phyloP scores from a whole-genome alignment of 2,888 invertebrate species.

The Dusona sp. region DNA sequence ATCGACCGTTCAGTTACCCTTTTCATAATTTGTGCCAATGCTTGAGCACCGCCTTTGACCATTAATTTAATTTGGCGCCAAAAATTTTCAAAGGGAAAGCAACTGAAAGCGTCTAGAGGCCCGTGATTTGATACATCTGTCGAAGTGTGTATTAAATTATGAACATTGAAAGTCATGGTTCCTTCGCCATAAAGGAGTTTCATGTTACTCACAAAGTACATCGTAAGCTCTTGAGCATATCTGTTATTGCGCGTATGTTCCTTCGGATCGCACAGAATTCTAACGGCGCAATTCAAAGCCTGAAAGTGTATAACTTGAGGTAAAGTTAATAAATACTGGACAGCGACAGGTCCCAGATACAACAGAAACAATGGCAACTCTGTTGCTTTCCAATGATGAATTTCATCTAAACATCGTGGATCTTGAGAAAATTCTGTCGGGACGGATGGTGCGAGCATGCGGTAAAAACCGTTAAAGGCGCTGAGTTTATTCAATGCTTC shows the following conservation, averaged over 20 bases:
- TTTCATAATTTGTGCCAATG: slow-evolving; percentile 50
- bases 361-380: slow-evolving; percentile 39
- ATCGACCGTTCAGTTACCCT: slow-evolving; percentile 35
- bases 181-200: slow-evolving; percentile 46
- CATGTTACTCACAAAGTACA: slow-evolving; percentile 32
- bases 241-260: slow-evolving; percentile 32
- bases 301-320: slow-evolving; percentile 28
- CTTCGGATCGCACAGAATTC: slow-evolving; percentile 36
- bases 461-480: slow-evolving; percentile 13
- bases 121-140: slow-evolving; percentile 51
- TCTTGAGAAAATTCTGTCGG: slow-evolving; percentile 32
- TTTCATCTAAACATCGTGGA: slow-evolving; percentile 22
- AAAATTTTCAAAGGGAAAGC: slow-evolving; percentile 48
- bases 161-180: slow-evolving; percentile 73
- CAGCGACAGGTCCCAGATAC: slow-evolving; percentile 22
- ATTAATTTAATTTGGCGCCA: background rate
- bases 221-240: slow-evolving; percentile 34
- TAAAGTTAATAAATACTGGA: background rate
- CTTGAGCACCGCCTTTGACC: slow-evolving; percentile 15
- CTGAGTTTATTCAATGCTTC: slow-evolving; percentile 17
- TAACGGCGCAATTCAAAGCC: slow-evolving; percentile 35
- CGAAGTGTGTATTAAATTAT: slow-evolving; percentile 65
- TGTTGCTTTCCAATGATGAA: slow-evolving; percentile 33
- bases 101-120: slow-evolving; percentile 48
- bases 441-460: background rate